These are phyloP conservation scores for Nothura maculosa DNA, from an alignment of 2,797 vertebrate genomes.

Conservation along the genomic window DNA sequence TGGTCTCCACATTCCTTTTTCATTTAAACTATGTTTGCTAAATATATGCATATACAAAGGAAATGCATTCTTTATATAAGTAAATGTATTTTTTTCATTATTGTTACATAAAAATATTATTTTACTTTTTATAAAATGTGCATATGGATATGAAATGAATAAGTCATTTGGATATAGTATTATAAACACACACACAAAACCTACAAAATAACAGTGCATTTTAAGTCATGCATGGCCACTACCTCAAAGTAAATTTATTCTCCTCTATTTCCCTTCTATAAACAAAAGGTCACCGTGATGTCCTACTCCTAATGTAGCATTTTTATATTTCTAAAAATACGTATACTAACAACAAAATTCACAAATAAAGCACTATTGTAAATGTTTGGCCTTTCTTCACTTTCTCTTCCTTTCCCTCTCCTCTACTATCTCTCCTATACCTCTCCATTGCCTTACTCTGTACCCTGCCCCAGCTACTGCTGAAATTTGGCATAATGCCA, in stretches of 20 bases:
- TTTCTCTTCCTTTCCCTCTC: rapidly evolving
- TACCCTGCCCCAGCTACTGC: neutral
- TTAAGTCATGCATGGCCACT: neutral
- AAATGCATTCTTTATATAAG: neutral
- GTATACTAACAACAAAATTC: neutral
- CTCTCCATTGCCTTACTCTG: neutral
- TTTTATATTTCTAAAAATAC: neutral
- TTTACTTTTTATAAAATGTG: neutral
- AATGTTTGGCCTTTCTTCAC: neutral
- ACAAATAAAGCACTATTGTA: neutral
- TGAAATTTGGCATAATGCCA: neutral
- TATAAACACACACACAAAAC: neutral
- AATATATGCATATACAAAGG: neutral
- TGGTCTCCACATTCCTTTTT: neutral
- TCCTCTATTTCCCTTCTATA: neutral
- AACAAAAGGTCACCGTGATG: neutral
- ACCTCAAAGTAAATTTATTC: neutral
- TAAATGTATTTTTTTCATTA: neutral
- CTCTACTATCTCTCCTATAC: neutral
- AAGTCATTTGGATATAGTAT: neutral
- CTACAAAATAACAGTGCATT: neutral
- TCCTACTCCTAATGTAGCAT: neutral
- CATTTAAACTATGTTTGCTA: neutral
- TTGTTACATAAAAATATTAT: neutral
- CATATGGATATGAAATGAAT: neutral